A percentile compares a stretch with the other conserved stretches of the same genome.
Conservation (phyloP, 2,888 invertebrate species). For the Lasioglossum figueresi region DNA sequence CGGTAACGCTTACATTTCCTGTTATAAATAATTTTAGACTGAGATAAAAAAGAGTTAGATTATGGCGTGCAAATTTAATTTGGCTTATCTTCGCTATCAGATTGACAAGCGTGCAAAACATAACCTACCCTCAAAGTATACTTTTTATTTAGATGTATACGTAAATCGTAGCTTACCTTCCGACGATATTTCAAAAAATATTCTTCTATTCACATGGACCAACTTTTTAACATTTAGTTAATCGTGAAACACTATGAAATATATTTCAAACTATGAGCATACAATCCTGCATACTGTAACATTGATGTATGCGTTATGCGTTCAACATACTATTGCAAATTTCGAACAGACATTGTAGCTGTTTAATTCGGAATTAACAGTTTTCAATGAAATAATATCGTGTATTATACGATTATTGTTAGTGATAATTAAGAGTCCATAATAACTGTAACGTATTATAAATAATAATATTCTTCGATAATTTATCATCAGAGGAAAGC, state of each 20-base stretch:
- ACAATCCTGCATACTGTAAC: neutral
- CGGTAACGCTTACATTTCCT: neutral
- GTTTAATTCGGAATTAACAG: neutral
- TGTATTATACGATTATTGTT: neutral
- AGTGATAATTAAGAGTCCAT: neutral
- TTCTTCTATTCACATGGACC: neutral
- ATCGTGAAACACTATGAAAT: neutral
- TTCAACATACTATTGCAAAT: neutral
- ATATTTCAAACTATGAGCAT: neutral
- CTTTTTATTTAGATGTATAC: neutral
- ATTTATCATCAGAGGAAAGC: neutral
- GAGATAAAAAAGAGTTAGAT: neutral
- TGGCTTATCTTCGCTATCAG: neutral
- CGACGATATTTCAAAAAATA: neutral
- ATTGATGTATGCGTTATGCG: neutral
- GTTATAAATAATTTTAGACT: neutral
- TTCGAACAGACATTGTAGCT: neutral
- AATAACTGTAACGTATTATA: constrained; percentile 6
- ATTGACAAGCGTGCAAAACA: constrained; percentile 29
- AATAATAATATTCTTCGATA: constrained; percentile 31
- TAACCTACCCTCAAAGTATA: constrained; percentile 35
- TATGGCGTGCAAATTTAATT: neutral
- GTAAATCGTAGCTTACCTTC: constrained; percentile 31
- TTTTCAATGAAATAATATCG: neutral
- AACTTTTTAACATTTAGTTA: neutral